Base-by-base conservation (phyloP, 2,797 vertebrate species). In the Sternotherus odoratus region DNA sequence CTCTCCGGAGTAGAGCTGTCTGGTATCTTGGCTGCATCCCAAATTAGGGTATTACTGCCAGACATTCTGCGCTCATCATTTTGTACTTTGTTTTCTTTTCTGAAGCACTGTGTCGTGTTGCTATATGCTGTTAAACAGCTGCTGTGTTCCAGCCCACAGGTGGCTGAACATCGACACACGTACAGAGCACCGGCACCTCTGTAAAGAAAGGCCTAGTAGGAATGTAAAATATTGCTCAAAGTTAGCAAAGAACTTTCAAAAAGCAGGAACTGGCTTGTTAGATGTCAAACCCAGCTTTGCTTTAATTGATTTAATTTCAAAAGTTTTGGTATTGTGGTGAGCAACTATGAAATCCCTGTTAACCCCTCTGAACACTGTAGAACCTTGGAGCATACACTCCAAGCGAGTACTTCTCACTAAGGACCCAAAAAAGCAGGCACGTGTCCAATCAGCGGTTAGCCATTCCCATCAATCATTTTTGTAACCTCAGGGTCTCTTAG, bases 171-270 rank as follows among this genome's bases (percentile, higher is more conserved):
- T 85, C 91, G 54, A 89, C 95, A 83, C 77, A 91, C 60, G n/a
- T 0, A 89, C 12, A 50, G 77, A 90, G 85, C 90, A 94, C 85
- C 90, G 92, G 95, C 95, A 92, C 93, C 90, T 95, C 87, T 1
- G 1, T 95, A 92, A 93, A 87, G 88, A 96, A 95, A 96, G 90
- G 79, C 86, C 82, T 93, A 94, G 86, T 95, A 95, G 94, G 95
- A 96, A 96, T 95, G 96, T 36, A 94, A 83, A 83, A 51, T 92
- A 83, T 86, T 90, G 88, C 39, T 49, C 30, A 74, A 80, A 96
- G 92, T 88, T 3, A 93, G 88, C 83, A 79, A 74, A 95, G 88
- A 63, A 17, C 33, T 66, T 88, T 74, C 88, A 93, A 85, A 85
- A 81, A 79, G 91, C 72, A 46, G n/a, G n/a, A n/a, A n/a, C n/a